A percentile compares a stretch with the other conserved stretches of the same genome.
Evolutionary conservation across 2,797 vertebrate genomes (phyloP).

Genomic region (Coregonus suidteri): DNA sequence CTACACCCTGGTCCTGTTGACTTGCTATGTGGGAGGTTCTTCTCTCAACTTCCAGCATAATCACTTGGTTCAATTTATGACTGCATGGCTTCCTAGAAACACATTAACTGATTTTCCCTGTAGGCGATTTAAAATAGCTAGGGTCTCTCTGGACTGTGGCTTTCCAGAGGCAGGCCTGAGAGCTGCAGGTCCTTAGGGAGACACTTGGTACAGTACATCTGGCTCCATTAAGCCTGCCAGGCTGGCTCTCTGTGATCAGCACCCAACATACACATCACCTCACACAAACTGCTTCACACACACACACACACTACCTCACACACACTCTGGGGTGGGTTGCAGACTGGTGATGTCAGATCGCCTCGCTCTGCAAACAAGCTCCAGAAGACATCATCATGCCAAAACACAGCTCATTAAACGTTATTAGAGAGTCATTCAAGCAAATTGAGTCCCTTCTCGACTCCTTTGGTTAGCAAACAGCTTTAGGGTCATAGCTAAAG

Average conservation of each 20-base stretch:
- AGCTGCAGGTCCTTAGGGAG: slow-evolving; percentile 56
- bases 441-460: slow-evolving; percentile 74
- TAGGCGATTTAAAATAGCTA: slow-evolving; percentile 38
- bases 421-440: slow-evolving; percentile 80
- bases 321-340: slow-evolving; percentile 45
- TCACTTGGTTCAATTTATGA: slow-evolving; percentile 44
- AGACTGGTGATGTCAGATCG: slow-evolving; percentile 68
- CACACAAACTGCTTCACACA: slow-evolving; percentile 12
- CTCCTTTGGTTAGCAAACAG: slow-evolving; percentile 73
- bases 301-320: slow-evolving; percentile 2
- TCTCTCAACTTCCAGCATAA: slow-evolving; percentile 55
- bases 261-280: slow-evolving; percentile 17
- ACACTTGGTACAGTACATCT: slow-evolving; percentile 60
- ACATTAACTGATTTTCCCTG: slow-evolving; percentile 58
- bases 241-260: slow-evolving; percentile 54
- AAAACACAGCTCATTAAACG: slow-evolving; percentile 80
- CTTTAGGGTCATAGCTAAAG: slow-evolving; percentile 54
- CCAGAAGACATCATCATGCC: slow-evolving; percentile 65
- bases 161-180: slow-evolving; percentile 43
- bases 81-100: slow-evolving; percentile 42
- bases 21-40: slow-evolving; percentile 39
- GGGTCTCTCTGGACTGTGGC: slow-evolving; percentile 51
- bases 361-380: slow-evolving; percentile 68
- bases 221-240: slow-evolving; percentile 69
- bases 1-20: slow-evolving; percentile 33